Percentiles rank a stretch among this genome's conserved stretches.
Conservation (phyloP, 2,113 vertebrate species). For the Proterorhinus semilunaris region DNA sequence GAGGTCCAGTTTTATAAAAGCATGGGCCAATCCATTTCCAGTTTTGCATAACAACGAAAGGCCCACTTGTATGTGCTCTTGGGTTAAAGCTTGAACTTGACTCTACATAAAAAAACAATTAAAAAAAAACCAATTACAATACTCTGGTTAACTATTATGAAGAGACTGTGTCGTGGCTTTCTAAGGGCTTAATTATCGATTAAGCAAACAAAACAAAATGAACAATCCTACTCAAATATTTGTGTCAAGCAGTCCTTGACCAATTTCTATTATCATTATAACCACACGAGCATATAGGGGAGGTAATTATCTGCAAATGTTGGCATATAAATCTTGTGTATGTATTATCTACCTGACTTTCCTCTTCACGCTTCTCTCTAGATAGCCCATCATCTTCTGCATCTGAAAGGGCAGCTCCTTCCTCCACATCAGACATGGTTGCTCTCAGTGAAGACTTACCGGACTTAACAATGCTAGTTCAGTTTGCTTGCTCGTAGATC, state of each 20-base stretch:
- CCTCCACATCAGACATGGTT: conserved; percentile 47
- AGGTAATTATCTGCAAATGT: too few relatives aligned
- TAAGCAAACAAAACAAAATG: too few relatives aligned
- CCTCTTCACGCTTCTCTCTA: neutral
- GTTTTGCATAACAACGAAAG: conserved; percentile 86
- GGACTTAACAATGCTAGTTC: neutral
- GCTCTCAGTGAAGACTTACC: neutral
- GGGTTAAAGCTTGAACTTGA: conserved; percentile 68
- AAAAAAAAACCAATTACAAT: too few relatives aligned
- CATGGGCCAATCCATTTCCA: conserved; percentile 82
- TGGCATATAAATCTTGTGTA: too few relatives aligned
- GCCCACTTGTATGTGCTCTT: conserved; percentile 76
- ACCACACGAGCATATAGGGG: too few relatives aligned
- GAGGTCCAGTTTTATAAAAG: conserved; percentile 85
- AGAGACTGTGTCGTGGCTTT: too few relatives aligned
- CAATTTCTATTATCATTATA: too few relatives aligned
- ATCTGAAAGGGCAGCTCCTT: conserved; percentile 41
- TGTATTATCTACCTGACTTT: conserved; percentile 28
- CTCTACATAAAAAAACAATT: conserved; percentile 45
- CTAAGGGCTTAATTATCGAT: too few relatives aligned
- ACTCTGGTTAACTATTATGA: too few relatives aligned
- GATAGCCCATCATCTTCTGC: conserved; percentile 28
- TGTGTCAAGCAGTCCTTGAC: too few relatives aligned
- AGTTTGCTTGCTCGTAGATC: neutral
- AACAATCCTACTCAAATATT: too few relatives aligned